Conservation (phyloP, 2,113 vertebrate genomes). For the Argyrosomus japonicus region DNA sequence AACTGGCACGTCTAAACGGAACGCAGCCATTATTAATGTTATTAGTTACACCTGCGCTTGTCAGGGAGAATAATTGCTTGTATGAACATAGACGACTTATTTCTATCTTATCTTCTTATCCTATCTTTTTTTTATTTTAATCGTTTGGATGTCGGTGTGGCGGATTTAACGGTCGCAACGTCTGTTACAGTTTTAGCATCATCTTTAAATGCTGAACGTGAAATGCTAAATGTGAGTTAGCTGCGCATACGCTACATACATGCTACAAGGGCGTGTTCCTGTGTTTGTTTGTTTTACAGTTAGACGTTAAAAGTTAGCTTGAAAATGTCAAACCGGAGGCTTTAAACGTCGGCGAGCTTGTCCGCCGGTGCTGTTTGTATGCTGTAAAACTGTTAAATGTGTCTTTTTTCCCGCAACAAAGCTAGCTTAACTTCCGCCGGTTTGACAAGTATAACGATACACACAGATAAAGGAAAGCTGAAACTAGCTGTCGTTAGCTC, state of each 20-base stretch:
- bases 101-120: too few relatives aligned
- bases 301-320: too few relatives aligned
- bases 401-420: background rate
- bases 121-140: too few relatives aligned
- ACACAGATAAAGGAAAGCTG: background rate
- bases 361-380: rapidly evolving
- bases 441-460: too few relatives aligned
- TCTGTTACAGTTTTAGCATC: background rate
- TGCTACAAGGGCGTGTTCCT: background rate
- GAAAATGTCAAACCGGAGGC: too few relatives aligned
- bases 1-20: background rate
- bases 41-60: background rate
- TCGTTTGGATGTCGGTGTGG: background rate
- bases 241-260: background rate
- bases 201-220: too few relatives aligned
- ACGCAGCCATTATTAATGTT: background rate
- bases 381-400: background rate
- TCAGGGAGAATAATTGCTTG: background rate
- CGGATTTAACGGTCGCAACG: background rate
- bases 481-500: background rate
- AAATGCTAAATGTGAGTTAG: background rate
- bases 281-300: background rate
- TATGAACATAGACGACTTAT: too few relatives aligned
- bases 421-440: slow-evolving; percentile 18
- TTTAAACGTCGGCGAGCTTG: too few relatives aligned